Percentiles rank a stretch among this genome's conserved stretches.
Conservation (phyloP, 1,140 invertebrate species). For the Hyposmocoma kahamanoa region DNA sequence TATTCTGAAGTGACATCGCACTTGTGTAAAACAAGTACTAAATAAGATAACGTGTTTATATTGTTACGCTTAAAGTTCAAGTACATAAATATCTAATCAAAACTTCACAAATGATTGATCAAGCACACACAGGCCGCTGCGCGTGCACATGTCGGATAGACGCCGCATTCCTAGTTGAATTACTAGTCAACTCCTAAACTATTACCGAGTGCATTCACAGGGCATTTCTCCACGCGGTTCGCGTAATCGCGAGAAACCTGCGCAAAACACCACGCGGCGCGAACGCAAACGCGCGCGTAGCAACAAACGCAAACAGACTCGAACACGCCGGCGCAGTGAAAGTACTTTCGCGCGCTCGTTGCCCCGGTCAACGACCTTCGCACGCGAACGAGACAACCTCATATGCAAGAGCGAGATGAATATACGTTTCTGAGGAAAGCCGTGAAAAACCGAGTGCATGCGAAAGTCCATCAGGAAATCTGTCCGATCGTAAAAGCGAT, state of each 20-base stretch:
- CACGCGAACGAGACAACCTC: slow-evolving; percentile 27
- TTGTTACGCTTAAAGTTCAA: no score
- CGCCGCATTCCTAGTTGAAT: slow-evolving; percentile 50
- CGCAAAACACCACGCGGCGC: slow-evolving; percentile 25
- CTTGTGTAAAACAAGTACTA: no score
- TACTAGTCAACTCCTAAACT: slow-evolving; percentile 36
- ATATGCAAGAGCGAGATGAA: slow-evolving; percentile 36
- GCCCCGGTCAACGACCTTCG: slow-evolving; percentile 61
- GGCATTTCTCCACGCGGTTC: slow-evolving; percentile 29
- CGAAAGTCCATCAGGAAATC: slow-evolving; percentile 64
- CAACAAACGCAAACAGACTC: slow-evolving; percentile 32
- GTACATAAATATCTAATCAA: no score
- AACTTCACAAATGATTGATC: slow-evolving; percentile 27
- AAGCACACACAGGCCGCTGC: slow-evolving; percentile 15
- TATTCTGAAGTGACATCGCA: no score
- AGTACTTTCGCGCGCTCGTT: slow-evolving; percentile 67
- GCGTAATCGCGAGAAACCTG: slow-evolving; percentile 25
- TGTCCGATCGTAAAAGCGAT: slow-evolving; percentile 44
- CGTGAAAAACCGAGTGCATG: slow-evolving; percentile 48
- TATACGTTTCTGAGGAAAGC: slow-evolving; percentile 47
- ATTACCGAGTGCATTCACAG: slow-evolving; percentile 18
- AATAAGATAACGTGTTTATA: no score
- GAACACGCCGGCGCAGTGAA: slow-evolving; percentile 61
- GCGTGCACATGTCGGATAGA: slow-evolving; percentile 11
- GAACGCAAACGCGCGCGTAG: slow-evolving; percentile 43